phyloP scores from a whole-genome alignment of 2,797 vertebrate species.

The Mus minutoides region DNA sequence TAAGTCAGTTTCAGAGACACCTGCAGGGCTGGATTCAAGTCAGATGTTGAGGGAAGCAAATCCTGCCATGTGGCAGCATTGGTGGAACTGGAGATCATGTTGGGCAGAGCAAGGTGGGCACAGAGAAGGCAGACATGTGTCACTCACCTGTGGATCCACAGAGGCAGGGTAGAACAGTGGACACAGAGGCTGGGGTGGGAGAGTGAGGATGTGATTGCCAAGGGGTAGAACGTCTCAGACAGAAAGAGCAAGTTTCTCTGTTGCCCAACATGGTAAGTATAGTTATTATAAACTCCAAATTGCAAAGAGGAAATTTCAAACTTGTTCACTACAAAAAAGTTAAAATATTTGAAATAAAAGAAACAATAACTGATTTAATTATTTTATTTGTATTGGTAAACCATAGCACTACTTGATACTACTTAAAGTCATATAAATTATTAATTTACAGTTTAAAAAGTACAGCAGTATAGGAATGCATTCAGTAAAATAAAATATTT shows the following conservation, averaged over 20 bases:
- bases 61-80: background rate
- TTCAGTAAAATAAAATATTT: conserved; percentile 53
- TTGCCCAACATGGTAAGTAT: background rate
- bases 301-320: background rate
- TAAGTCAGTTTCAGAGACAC: background rate
- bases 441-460: background rate
- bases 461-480: background rate
- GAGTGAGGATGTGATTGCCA: background rate
- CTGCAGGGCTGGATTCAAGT: background rate
- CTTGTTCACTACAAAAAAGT: background rate
- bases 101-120: background rate
- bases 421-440: background rate
- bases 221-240: background rate
- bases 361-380: background rate
- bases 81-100: background rate
- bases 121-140: background rate
- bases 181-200: background rate
- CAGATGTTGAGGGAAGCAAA: background rate
- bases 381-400: background rate
- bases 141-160: background rate
- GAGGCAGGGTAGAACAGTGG: too few species aligned
- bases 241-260: background rate
- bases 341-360: conserved; percentile 1
- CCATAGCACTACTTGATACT: background rate
- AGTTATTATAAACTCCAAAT: background rate